Conservation (phyloP, 1,140 invertebrate genomes). For the Papilio dardanus region DNA sequence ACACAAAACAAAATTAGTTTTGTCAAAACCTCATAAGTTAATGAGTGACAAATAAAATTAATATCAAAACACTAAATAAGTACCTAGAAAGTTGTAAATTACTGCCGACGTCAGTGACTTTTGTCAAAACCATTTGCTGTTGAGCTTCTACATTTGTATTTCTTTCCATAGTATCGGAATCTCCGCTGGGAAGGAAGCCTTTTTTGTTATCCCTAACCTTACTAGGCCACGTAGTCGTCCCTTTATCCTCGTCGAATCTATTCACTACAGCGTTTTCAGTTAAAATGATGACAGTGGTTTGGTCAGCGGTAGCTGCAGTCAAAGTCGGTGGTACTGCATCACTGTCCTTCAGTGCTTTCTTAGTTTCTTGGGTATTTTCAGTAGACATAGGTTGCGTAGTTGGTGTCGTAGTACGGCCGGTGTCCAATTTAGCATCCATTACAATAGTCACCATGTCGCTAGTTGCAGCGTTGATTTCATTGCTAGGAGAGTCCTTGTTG, state of each 20-base stretch:
- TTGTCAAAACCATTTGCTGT: constrained; percentile 48
- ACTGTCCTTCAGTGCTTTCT: constrained; percentile 34
- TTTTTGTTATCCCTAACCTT: constrained; percentile 42
- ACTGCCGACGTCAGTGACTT: constrained; percentile 35
- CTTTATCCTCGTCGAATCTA: constrained; percentile 34
- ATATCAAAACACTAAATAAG: constrained; percentile 46
- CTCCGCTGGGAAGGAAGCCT: constrained; percentile 40
- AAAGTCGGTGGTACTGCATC: constrained; percentile 16
- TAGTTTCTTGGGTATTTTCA: constrained; percentile 21
- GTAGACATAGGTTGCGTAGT: constrained; percentile 2
- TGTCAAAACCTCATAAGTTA: constrained; percentile 4
- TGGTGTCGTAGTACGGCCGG: constrained; percentile 7
- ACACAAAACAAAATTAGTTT: constrained; percentile 13
- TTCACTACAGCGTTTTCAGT: constrained; percentile 28
- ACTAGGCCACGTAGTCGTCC: constrained; percentile 46
- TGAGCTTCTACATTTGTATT: constrained; percentile 57
- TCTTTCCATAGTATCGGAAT: constrained; percentile 44
- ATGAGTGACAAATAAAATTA: constrained; percentile 21
- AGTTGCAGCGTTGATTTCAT: constrained; percentile 16
- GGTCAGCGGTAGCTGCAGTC: constrained; percentile 37
- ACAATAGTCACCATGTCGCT: background rate
- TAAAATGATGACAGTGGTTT: constrained; percentile 5
- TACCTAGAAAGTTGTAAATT: constrained; percentile 35
- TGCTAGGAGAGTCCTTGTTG: constrained; percentile 56
- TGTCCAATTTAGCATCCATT: background rate